Evolutionary conservation across 1,140 invertebrate genomes (phyloP), one percentile per base, ranked within the genome.

Genomic region (Probaryconus sp.): DNA sequence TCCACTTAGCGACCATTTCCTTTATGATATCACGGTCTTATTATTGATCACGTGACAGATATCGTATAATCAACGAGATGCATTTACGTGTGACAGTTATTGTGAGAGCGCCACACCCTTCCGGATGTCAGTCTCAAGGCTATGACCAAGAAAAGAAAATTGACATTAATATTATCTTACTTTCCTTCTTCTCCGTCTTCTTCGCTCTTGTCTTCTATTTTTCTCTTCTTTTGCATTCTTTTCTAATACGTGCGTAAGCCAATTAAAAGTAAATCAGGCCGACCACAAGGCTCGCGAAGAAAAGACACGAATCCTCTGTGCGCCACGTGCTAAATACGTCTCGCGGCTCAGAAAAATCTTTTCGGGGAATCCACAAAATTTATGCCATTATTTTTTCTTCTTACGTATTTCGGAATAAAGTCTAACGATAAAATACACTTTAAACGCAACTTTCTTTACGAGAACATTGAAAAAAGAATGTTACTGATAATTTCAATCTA

Each of bases 41-140:
- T 51, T 69, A 69, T 75, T 47, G 55, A 77, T 78, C 69, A 43
- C 0, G 1, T 20, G 48, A 26, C 63, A 78, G 61, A 69, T 72
- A 82, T 83, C 80, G 80, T 79, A 79, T 81, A 85, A 85, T 85
- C 79, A 82, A 80, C 76, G 74, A 78, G 80, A 80, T 85, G 85
- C 81, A 84, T 87, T 85, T 80, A 76, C 74, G 72, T 40, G 63
- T 40, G 75, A 79, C 67, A 79, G 84, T 82, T 81, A 82, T 83
- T 68, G 77, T 55, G 45, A 58, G 55, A 63, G 70, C 48, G 83
- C 84, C 84, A 75, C 84, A 79, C 85, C 85, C 84, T 86, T 83
- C 81, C 83, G 79, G 79, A 78, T 79, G 63, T 80, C 81, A 68
- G 67, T 43, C 16, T 50, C 78, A 84, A 83, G 82, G 83, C 56